phyloP scores from a whole-genome alignment of 1,140 invertebrate species.

The Daktulosphaira vitifoliae region DNA sequence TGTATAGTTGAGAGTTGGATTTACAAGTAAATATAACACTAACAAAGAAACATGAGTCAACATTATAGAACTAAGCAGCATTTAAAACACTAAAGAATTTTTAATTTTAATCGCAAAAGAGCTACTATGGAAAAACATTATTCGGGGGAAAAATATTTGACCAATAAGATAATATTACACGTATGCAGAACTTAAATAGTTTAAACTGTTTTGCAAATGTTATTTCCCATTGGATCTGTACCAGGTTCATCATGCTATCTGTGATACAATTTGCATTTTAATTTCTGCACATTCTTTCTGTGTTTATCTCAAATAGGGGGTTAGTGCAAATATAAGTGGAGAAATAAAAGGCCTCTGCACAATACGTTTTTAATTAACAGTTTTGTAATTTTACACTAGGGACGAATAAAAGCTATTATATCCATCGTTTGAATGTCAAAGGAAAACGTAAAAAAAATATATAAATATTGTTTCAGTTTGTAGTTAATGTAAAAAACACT shows the following conservation, averaged over 20 bases:
- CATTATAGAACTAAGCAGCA: too few species aligned
- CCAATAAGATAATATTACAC: too few species aligned
- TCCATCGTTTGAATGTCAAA: slow-evolving; percentile 14
- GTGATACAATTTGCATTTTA: slow-evolving; percentile 17
- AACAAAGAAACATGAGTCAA: too few species aligned
- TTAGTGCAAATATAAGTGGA: too few species aligned
- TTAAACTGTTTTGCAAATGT: too few species aligned
- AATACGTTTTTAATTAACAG: slow-evolving; percentile 31
- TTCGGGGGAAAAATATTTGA: too few species aligned
- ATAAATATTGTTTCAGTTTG: not conserved
- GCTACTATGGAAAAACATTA: too few species aligned
- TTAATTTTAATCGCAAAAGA: too few species aligned
- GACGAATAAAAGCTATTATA: slow-evolving; percentile 23
- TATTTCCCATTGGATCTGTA: not conserved
- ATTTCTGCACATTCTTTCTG: not conserved
- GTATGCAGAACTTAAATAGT: too few species aligned
- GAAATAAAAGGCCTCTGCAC: not conserved
- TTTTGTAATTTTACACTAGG: slow-evolving; percentile 24
- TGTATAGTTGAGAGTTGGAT: too few species aligned
- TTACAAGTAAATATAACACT: too few species aligned
- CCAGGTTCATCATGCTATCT: not conserved
- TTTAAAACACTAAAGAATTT: too few species aligned
- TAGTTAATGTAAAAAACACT: not conserved
- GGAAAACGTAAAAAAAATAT: not conserved
- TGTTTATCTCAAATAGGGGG: not conserved